phyloP scores from a whole-genome alignment of 2,113 vertebrate genomes.

The Anas platyrhynchos region DNA sequence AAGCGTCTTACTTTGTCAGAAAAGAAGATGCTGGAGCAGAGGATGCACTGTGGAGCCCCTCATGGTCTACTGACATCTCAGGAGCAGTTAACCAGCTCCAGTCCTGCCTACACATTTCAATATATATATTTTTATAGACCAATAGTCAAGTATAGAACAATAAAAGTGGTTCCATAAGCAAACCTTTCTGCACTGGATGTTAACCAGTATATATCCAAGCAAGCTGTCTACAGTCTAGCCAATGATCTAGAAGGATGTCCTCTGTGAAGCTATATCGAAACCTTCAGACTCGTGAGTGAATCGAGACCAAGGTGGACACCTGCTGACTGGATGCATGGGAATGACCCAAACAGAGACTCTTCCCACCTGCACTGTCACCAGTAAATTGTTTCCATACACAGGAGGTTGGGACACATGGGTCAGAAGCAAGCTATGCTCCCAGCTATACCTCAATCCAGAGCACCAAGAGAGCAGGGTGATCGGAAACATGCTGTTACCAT shows the following conservation, averaged over 20 bases:
- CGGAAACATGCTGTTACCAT: not conserved
- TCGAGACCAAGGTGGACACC: not conserved
- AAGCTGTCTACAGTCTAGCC: not conserved
- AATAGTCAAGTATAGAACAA: not conserved
- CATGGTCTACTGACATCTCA: not conserved
- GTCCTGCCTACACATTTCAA: not conserved
- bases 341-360: not conserved
- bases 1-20: not conserved
- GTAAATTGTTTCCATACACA: not conserved
- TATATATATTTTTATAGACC: not conserved
- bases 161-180: not conserved
- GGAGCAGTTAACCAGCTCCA: not conserved
- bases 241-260: not conserved
- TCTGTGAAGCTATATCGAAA: not conserved
- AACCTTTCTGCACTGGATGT: not conserved
- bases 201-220: not conserved
- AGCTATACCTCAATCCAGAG: not conserved
- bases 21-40: not conserved
- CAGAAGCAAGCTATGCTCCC: not conserved
- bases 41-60: not conserved
- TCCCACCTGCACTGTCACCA: accelerated
- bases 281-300: not conserved
- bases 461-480: not conserved
- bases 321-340: not conserved
- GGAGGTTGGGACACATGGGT: not conserved